A percentile compares a stretch with the other conserved stretches of the same genome.
Conservation (phyloP, 30 jellyfish, hydroid and myxozoan species). For the Chrysaora quinquecirrha region DNA sequence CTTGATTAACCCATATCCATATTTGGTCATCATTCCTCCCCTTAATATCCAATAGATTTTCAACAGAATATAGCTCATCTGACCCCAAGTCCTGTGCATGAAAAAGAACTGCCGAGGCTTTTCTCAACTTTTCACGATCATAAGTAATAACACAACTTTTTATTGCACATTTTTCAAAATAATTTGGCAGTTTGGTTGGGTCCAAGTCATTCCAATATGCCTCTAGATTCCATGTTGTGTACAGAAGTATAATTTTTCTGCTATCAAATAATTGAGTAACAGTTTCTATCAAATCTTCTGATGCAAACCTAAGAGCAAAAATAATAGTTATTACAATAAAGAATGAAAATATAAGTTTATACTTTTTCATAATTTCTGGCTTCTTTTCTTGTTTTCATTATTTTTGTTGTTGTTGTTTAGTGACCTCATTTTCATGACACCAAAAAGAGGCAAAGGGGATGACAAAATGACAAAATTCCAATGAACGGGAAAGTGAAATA, state of each 20-base stretch:
- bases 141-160: conserved; percentile 72
- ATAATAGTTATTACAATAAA: too few species aligned
- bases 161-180: conserved; percentile 49
- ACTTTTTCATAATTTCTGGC: too few species aligned
- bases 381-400: too few species aligned
- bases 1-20: conserved; percentile 95
- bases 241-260: conserved; percentile 12
- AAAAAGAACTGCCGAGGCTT: conserved; percentile 89
- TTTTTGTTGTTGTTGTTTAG: too few species aligned
- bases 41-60: conserved; percentile 1
- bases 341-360: too few species aligned
- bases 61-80: conserved; percentile 41
- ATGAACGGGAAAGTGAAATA: too few species aligned
- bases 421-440: too few species aligned
- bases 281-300: too few species aligned
- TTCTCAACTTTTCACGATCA: conserved; percentile 49
- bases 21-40: conserved; percentile 66
- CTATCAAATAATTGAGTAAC: too few species aligned
- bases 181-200: conserved; percentile 23
- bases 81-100: conserved; percentile 84
- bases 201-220: conserved; percentile 33
- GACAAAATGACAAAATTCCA: too few species aligned
- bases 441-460: too few species aligned
- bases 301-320: too few species aligned
- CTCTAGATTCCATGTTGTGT: conserved; percentile 49